Evolutionary conservation across 2,113 vertebrate genomes (phyloP).

Genomic region (Pogonocichla stellata): DNA sequence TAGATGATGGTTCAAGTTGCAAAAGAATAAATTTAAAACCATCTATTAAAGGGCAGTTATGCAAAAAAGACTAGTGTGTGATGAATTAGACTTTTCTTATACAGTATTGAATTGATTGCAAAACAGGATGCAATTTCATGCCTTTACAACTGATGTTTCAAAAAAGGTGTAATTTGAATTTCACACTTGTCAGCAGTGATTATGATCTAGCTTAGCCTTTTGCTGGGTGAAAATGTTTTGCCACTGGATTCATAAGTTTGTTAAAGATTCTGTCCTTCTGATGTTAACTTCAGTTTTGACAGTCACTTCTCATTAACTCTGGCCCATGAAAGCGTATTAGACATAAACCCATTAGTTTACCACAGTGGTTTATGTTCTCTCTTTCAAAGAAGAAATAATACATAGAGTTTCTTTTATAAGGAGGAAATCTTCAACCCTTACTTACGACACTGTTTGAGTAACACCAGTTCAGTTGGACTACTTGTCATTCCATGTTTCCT

Average conservation of each 20-base stretch:
- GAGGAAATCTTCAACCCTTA: background rate
- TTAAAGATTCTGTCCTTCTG: background rate
- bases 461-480: background rate
- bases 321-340: background rate
- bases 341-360: background rate
- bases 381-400: background rate
- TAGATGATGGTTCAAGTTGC: background rate
- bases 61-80: background rate
- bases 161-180: slow-evolving; percentile 31
- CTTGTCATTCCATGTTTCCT: background rate
- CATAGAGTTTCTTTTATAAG: background rate
- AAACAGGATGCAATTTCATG: slow-evolving; percentile 43
- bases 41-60: slow-evolving; percentile 7
- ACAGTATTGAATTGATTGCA: background rate
- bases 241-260: background rate
- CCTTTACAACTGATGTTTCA: slow-evolving; percentile 9
- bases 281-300: background rate
- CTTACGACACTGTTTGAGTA: background rate
- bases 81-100: slow-evolving; percentile 13
- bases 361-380: background rate
- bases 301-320: background rate
- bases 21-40: background rate
- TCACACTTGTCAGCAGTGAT: slow-evolving; percentile 23
- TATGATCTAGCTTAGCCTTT: slow-evolving; percentile 12
- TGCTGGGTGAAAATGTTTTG: background rate